Evolutionary conservation across 2,888 invertebrate species (phyloP).

Genomic region (Drosophila merina): DNA sequence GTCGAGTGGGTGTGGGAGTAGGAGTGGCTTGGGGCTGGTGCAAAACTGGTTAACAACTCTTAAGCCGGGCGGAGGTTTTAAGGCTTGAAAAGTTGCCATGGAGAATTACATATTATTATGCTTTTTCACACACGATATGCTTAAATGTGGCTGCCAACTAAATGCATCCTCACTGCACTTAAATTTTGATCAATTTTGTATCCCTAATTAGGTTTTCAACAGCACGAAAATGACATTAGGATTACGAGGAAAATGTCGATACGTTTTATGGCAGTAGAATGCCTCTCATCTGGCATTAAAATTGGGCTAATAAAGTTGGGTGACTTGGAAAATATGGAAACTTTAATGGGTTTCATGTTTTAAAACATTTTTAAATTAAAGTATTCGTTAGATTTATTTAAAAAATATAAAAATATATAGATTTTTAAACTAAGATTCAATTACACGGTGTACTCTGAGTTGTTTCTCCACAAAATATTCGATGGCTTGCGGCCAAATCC

Average conservation of each 20-base stretch:
- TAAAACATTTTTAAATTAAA: too few relatives aligned
- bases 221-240: slow-evolving; percentile 62
- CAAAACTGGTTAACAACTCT: slow-evolving; percentile 32
- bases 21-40: slow-evolving; percentile 9
- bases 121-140: slow-evolving; percentile 3
- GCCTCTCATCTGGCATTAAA: slow-evolving; percentile 3
- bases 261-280: slow-evolving; percentile 41
- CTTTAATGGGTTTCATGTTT: too few relatives aligned
- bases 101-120: slow-evolving; percentile 2
- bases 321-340: too few relatives aligned
- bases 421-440: too few relatives aligned
- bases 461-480: slow-evolving; percentile 6
- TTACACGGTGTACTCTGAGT: slow-evolving; percentile 11
- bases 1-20: not conserved
- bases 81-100: slow-evolving; percentile 15
- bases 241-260: slow-evolving; percentile 31
- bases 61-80: slow-evolving; percentile 24
- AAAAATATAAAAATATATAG: too few relatives aligned
- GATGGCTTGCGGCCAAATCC: slow-evolving; percentile 48
- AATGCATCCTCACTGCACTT: slow-evolving; percentile 18
- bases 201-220: slow-evolving; percentile 58
- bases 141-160: slow-evolving; percentile 1
- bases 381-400: too few relatives aligned
- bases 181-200: slow-evolving; percentile 34
- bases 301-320: not conserved